Percentiles rank a stretch among this genome's conserved stretches.
Conservation (phyloP, 2,797 vertebrate species). For the Oryzias sinensis region DNA sequence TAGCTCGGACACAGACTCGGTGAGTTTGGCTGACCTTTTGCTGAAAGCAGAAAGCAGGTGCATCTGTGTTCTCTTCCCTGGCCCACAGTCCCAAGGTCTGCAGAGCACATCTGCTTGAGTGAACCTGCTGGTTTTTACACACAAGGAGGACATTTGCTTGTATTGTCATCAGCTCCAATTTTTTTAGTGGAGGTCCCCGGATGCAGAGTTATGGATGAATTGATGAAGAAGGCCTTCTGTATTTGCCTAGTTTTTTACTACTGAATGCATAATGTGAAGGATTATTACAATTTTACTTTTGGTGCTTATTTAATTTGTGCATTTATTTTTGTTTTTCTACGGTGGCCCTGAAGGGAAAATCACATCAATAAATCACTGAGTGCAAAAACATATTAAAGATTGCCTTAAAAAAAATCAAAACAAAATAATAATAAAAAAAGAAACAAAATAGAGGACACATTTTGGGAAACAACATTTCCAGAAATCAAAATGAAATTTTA, state of each 20-base stretch:
- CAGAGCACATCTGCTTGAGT: conserved; percentile 71
- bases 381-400: too few relatives aligned
- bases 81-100: conserved; percentile 70
- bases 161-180: conserved; percentile 70
- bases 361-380: too few relatives aligned
- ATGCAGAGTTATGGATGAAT: conserved; percentile 54
- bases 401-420: too few relatives aligned
- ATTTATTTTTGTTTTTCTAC: too few relatives aligned
- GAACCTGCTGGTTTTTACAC: conserved; percentile 57
- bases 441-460: too few relatives aligned
- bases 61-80: conserved; percentile 72
- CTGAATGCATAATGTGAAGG: neutral
- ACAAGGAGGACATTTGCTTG: conserved; percentile 69
- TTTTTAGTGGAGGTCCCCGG: conserved; percentile 39
- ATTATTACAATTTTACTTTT: conserved; percentile 2
- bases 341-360: too few relatives aligned
- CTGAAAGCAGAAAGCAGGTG: conserved; percentile 72
- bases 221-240: conserved; percentile 42
- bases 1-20: conserved; percentile 26
- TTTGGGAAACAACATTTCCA: too few relatives aligned
- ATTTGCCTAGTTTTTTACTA: conserved; percentile 12
- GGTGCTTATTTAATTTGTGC: too few relatives aligned
- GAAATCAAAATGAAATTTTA: too few relatives aligned
- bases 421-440: too few relatives aligned
- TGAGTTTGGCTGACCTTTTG: conserved; percentile 73